Evolutionary conservation across 2,888 invertebrate genomes (phyloP), one percentile per base, ranked within the genome.

Genomic region (Andrena haemorrhoa): DNA sequence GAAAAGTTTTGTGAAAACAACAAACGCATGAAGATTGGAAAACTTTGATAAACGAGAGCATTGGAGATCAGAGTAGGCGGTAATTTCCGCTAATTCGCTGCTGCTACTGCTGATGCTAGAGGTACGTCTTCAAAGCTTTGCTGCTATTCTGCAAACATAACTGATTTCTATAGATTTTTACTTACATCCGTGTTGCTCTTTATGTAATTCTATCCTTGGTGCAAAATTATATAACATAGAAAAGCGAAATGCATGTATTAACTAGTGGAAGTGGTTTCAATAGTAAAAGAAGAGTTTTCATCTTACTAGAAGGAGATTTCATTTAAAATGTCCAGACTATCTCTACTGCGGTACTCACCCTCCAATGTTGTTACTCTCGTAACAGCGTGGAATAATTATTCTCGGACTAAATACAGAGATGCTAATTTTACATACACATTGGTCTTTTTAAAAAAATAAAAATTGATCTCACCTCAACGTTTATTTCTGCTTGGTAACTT

Each of bases 71-170:
- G 88, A 90, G 89, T 90, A 89, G 87, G 90, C 91, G 90, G 92
- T 90, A 89, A 86, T 90, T 88, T 89, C 91, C 90, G 91, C 90
- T 92, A 92, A 91, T 91, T 92, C 89, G 90, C 90, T 91, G 92
- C 91, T 91, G 90, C 92, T 91, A 90, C 92, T 90, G 93, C 92
- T 92, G 92, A 90, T 88, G 91, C 91, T 92, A 90, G 92, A 94
- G 93, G 93, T 94, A 94, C 91, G 93, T 94, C 88, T 92, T 89
- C 84, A 90, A 89, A 92, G 93, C 93, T 93, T 93, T 91, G 90
- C 90, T 82, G 90, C 89, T 91, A 86, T 88, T 86, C 86, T 86
- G 88, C 86, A 89, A 41, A 87, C 63, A 60, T 83, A 70, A 76
- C 66, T 77, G 71, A 79, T 71, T 68, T 81, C 70, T 76, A 79